These are phyloP conservation scores for Clarias macrocephalus DNA, from an alignment of 2,113 vertebrate species.

Conservation along the genomic window DNA sequence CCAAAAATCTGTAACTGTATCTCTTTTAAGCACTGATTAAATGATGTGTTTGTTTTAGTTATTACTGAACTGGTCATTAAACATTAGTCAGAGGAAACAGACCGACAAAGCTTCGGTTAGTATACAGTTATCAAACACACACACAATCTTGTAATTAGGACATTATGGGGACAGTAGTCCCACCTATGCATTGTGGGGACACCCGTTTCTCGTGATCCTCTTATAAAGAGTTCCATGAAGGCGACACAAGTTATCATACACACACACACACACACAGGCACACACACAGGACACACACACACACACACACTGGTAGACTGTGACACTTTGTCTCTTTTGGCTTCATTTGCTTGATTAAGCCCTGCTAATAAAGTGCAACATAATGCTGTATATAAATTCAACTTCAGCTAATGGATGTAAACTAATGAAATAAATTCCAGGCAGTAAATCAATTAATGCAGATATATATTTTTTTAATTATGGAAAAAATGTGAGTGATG, in stretches of 20 bases:
- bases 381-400: not conserved
- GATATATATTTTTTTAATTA: not conserved
- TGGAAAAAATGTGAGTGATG: not conserved
- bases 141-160: not conserved
- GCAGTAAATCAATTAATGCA: slow-evolving; percentile 19
- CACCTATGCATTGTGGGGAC: too few relatives aligned
- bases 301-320: not conserved
- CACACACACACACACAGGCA: slow-evolving; percentile 1
- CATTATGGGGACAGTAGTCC: too few relatives aligned
- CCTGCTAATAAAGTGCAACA: not conserved
- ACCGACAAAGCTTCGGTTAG: not conserved
- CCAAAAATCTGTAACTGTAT: too few relatives aligned
- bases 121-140: not conserved
- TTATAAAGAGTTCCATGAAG: too few relatives aligned
- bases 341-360: not conserved
- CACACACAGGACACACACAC: not conserved
- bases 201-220: too few relatives aligned
- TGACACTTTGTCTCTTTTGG: not conserved
- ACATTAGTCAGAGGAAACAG: not conserved
- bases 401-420: not conserved
- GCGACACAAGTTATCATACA: too few relatives aligned
- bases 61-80: not conserved
- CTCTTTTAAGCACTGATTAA: not conserved
- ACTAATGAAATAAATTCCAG: slow-evolving; percentile 1
- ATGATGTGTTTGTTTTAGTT: too few relatives aligned